Base-by-base conservation (phyloP, 2,888 invertebrate species). In the Eupithecia pulchellata region DNA sequence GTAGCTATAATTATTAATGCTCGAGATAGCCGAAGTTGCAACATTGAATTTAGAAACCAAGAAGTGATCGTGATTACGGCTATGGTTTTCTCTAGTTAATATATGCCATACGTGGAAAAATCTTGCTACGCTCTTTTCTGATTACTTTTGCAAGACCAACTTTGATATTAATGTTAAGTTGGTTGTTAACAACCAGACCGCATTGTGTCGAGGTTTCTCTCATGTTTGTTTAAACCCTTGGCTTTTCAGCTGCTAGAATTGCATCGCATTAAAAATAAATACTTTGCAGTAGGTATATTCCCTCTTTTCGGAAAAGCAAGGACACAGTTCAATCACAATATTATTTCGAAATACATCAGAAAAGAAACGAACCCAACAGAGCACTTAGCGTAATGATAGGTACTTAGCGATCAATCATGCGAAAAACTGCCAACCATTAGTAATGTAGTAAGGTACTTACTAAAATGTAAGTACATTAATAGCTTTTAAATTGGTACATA, bases 361-460 rank as follows among this genome's bases (percentile, higher is more conserved):
- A 58, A 60, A 58, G 29, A 39, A 52, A 27, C 63, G 25, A 36
- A 42, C n/a, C 8, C 34, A 36, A 68, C 32, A 64, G 30, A 55
- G 52, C 71, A 55, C 64, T 71, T 67, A 67, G 30, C 55, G 55
- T 47, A 71, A 71, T 68, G 52, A 52, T 52, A 20, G 58, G 39
- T 32, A 5, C 36, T 68, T 68, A 25, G 39, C 42, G 60, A 68
- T 68, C 71, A 68, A 65, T 71, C 71, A 68, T 61, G 64, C 65
- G 32, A 47, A 71, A 71, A 71, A 61, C 42, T 60, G 36, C n/a
- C 60, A 36, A 30, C 52, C 34, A 39, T 47, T 47, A 4, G 29
- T 60, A 29, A 30, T 30, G 9, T 60, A 27, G 60, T 64, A 25
- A 52, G 52, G 30, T 68, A 30, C 30, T 14, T 42, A 36, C 5